These are phyloP conservation scores for Ahaetulla prasina DNA, from an alignment of 2,113 vertebrate genomes.

Conservation along the genomic window DNA sequence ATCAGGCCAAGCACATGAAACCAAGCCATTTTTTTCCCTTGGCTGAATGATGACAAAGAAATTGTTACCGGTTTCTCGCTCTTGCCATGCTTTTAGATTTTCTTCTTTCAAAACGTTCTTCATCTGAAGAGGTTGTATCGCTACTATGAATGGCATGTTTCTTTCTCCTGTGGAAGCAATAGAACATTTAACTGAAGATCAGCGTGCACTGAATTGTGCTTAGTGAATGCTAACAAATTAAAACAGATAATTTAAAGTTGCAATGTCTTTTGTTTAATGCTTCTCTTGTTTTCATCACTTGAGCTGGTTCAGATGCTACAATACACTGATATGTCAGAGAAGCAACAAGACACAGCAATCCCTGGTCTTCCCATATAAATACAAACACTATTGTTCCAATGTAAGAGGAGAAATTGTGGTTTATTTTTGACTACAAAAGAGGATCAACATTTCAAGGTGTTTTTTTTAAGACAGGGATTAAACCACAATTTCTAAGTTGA, in stretches of 20 bases:
- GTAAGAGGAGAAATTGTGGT: not conserved
- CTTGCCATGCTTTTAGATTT: slow-evolving; percentile 98
- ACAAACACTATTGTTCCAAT: not conserved
- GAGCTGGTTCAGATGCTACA: not conserved
- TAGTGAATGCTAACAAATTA: not conserved
- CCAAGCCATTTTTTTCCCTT: not conserved
- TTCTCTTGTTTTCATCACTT: not conserved
- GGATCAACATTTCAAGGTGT: not conserved
- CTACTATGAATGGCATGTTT: slow-evolving; percentile 99
- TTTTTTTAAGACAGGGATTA: not conserved
- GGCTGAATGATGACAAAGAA: not conserved
- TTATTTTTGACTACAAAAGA: not conserved
- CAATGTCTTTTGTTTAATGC: not conserved
- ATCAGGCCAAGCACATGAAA: not conserved
- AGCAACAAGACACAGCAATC: not conserved
- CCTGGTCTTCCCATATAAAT: not conserved
- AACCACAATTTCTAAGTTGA: not conserved
- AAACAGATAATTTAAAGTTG: not conserved
- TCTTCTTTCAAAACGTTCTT: slow-evolving; percentile 96
- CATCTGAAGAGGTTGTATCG: slow-evolving; percentile 96
- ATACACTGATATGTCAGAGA: not conserved
- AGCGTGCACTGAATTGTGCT: not conserved
- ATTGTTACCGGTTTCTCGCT: slow-evolving; percentile 87
- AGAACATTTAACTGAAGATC: not conserved
- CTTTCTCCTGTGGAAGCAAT: slow-evolving; percentile 81